Evolutionary conservation across 2,797 vertebrate genomes (phyloP).

Genomic region (Podargus strigoides): DNA sequence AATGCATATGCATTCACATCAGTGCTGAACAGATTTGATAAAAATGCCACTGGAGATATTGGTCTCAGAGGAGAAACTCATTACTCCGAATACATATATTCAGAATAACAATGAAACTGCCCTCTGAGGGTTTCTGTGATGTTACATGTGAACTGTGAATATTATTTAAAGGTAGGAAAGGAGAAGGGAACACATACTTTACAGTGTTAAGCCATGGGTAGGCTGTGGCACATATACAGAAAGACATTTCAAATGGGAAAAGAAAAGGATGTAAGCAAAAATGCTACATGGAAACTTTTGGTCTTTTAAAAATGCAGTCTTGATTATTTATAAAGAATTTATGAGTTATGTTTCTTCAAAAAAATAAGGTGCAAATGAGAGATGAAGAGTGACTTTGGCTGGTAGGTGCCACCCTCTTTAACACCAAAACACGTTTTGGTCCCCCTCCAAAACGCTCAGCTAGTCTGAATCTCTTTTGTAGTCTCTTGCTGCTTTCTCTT

Average conservation of each 20-base stretch:
- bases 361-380: neutral
- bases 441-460: neutral
- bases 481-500: neutral
- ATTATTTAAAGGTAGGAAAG: neutral
- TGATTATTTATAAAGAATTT: neutral
- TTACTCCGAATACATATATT: neutral
- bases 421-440: neutral
- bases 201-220: neutral
- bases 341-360: neutral
- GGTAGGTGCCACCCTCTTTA: neutral
- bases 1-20: neutral
- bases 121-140: neutral
- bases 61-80: neutral
- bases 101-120: neutral
- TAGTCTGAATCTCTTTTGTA: neutral
- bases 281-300: neutral
- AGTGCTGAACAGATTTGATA: neutral
- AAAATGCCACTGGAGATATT: constrained; percentile 9
- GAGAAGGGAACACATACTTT: neutral
- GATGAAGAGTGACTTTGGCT: neutral
- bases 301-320: fast-evolving
- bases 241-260: neutral
- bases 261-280: neutral
- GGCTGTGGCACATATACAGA: neutral
- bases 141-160: neutral